These are phyloP conservation scores for Premnoplex brunnescens DNA, from an alignment of 2,797 vertebrate genomes.

Conservation along the genomic window DNA sequence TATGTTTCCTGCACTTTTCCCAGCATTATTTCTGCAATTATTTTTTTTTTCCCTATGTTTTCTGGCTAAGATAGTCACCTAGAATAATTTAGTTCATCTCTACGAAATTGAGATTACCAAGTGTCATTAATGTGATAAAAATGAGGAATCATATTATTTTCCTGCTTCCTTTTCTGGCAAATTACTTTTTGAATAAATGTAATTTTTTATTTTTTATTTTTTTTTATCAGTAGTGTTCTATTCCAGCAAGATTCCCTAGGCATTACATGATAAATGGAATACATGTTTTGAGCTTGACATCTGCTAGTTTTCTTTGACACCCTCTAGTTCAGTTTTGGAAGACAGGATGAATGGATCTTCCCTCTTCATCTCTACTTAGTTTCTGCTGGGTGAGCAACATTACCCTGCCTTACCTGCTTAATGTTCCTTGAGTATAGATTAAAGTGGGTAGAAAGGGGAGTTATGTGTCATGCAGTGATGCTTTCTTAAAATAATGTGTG, in stretches of 20 bases:
- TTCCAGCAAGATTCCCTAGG: not conserved
- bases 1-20: not conserved
- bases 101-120: not conserved
- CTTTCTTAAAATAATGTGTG: conserved; percentile 41
- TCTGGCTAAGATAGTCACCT: not conserved
- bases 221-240: not conserved
- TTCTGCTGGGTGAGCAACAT: conserved; percentile 29
- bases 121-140: not conserved
- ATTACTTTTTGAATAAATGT: not conserved
- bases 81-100: not conserved
- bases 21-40: not conserved
- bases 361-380: conserved; percentile 1
- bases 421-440: conserved; percentile 33
- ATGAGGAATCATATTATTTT: not conserved
- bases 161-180: not conserved
- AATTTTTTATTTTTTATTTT: not conserved
- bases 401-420: conserved; percentile 21
- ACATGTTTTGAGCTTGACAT: not conserved
- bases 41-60: not conserved
- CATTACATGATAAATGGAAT: not conserved
- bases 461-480: not conserved
- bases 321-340: not conserved
- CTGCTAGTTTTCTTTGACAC: not conserved
- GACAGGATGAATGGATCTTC: not conserved
- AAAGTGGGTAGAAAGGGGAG: conserved; percentile 19